phyloP scores from a whole-genome alignment of 1,140 invertebrate genomes.

The Nylanderia fulva region DNA sequence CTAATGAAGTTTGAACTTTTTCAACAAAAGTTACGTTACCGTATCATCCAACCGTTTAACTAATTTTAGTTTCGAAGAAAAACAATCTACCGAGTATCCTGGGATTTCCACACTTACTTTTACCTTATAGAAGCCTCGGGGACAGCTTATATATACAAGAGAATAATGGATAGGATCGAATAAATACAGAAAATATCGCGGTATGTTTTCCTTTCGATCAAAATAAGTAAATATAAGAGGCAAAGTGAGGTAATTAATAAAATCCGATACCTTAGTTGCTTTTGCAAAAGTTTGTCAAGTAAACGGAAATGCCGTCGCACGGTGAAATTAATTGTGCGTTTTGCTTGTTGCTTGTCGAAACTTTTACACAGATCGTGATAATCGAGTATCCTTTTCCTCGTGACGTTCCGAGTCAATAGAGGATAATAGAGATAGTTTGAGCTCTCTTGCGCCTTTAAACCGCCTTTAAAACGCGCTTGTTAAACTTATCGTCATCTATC shows the following conservation, averaged over 20 bases:
- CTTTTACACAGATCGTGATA: background rate
- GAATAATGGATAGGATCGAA: slow-evolving; percentile 8
- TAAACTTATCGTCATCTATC: slow-evolving; percentile 16
- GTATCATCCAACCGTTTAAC: background rate
- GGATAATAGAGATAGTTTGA: background rate
- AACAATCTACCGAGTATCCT: background rate
- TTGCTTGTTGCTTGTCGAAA: background rate
- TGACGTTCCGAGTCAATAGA: background rate
- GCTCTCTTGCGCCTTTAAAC: background rate
- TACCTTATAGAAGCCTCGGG: background rate
- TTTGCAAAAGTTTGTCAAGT: background rate
- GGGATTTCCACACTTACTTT: slow-evolving; percentile 6
- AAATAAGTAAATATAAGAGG: background rate
- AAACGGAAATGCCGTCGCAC: background rate
- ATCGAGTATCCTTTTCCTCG: background rate
- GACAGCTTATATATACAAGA: background rate
- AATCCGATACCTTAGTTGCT: background rate
- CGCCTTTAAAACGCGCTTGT: background rate
- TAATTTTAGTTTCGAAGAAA: slow-evolving; percentile 45
- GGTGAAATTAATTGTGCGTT: background rate
- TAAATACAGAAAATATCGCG: slow-evolving; percentile 2
- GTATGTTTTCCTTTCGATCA: background rate
- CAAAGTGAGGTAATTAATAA: slow-evolving; percentile 18
- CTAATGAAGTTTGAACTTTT: slow-evolving; percentile 28
- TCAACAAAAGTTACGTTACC: slow-evolving; percentile 6